Base-by-base conservation (phyloP, 2,113 vertebrate genomes). In the Phyllopteryx taeniolatus region DNA sequence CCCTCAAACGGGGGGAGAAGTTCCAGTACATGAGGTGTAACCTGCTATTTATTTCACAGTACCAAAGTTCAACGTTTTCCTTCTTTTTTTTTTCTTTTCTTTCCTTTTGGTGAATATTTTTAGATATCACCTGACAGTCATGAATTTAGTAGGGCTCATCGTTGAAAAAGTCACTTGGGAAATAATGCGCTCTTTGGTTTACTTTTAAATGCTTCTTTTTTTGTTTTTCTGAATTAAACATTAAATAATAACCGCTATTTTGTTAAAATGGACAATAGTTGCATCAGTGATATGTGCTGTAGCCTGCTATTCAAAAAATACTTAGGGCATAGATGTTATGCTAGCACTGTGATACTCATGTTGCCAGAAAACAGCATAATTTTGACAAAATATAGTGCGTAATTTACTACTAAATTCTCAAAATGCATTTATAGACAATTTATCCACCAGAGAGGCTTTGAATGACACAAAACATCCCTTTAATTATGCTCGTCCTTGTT, bases 401-500 rank as follows among this genome's bases (percentile, higher is more conserved):
- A 59, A 49, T 49, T 59, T 59, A 11, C n/a, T 27, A 27, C 33
- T 17, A 17, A 15, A 61, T 43, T 42, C 17, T 63, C 39, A 43
- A 1, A 43, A 7, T 19, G 19, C 22, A 59, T 13, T 59, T n/a
- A 11, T 22, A 12, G n/a, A 3, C 54, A 20, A 51, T 72, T 73
- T 51, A 47, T 67, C 31, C 31, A 56, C 35, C 17, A 53, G 54
- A 82, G 56, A 74, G 39, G 11, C 20, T 71, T 60, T 76, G 49
- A 81, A 42, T 59, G 63, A 22, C 60, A 71, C 43, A 54, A 60
- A 27, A 27, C 14, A 27, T 44, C 60, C 42, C 47, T 68, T 35
- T 75, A 71, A 79, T 78, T 72, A 59, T 17, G 3, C 42, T 44
- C 31, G 42, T n/a, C 46, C 15, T 66, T 66, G n/a, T 27, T 66